phyloP scores from a whole-genome alignment of 2,797 vertebrate genomes.

The Denticeps clupeoides region DNA sequence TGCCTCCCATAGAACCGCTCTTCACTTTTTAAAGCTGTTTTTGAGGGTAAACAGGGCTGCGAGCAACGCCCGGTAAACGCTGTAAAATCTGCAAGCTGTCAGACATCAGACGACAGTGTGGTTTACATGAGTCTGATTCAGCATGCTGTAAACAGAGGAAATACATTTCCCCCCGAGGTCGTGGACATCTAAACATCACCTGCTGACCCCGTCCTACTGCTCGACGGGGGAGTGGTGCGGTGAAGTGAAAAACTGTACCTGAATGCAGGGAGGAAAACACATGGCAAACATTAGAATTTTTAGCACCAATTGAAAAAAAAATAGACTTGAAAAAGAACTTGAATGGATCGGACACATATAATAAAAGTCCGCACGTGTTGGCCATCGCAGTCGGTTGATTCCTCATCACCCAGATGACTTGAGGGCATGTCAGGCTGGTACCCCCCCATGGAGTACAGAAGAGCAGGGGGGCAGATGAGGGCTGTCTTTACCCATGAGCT shows the following conservation, averaged over 20 bases:
- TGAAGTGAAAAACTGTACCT: constrained; percentile 1
- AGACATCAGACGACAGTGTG: neutral
- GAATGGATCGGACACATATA: no score
- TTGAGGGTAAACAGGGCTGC: no score
- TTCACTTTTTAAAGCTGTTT: no score
- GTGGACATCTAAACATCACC: constrained; percentile 24
- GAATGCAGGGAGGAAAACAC: neutral
- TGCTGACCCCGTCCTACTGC: constrained; percentile 24
- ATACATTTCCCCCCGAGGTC: constrained; percentile 14
- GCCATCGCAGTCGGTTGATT: neutral
- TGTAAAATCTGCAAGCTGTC: neutral
- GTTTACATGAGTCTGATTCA: neutral
- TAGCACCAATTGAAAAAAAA: no score
- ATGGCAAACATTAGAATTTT: no score
- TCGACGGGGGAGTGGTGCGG: constrained; percentile 2
- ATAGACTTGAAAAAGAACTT: no score
- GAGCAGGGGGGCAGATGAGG: neutral
- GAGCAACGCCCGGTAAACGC: no score
- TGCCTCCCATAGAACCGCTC: no score
- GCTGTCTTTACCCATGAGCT: constrained; percentile 26
- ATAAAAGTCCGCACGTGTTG: neutral
- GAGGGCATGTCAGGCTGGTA: neutral
- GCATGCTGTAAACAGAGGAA: constrained; percentile 16
- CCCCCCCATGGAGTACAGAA: neutral
- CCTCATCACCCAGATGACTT: no score